A percentile compares a stretch with the other conserved stretches of the same genome.
Evolutionary conservation across 1,140 invertebrate species (phyloP).

Genomic region (Pogonomyrmex californicus): DNA sequence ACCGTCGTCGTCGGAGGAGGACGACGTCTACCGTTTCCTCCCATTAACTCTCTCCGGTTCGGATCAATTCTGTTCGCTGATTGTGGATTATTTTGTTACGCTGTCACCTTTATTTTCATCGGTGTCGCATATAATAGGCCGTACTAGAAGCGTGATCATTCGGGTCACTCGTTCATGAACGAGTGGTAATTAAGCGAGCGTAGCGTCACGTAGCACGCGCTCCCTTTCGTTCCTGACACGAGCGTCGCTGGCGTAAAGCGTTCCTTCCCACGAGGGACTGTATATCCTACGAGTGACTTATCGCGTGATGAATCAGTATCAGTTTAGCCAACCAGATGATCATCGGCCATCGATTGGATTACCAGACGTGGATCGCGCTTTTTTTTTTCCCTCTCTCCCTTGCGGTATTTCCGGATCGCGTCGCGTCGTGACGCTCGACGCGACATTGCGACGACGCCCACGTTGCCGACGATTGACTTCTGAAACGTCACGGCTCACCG

Average conservation of each 20-base stretch:
- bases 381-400: neutral
- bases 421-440: constrained; percentile 13
- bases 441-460: constrained; percentile 27
- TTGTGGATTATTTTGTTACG: constrained; percentile 36
- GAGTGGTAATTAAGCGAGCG: constrained; percentile 44
- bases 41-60: neutral
- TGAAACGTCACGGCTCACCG: constrained; percentile 38
- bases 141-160: constrained; percentile 27
- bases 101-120: constrained; percentile 4
- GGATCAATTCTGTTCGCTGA: neutral
- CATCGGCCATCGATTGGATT: constrained; percentile 7
- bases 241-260: constrained; percentile 11
- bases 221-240: constrained; percentile 21
- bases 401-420: neutral
- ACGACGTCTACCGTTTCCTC: too few species aligned
- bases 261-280: neutral
- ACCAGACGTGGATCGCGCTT: neutral
- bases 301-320: constrained; percentile 35
- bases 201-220: constrained; percentile 42
- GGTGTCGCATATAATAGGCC: neutral
- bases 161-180: constrained; percentile 48
- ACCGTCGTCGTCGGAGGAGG: neutral
- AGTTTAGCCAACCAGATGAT: constrained; percentile 25
- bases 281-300: constrained; percentile 18
- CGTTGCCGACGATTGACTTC: constrained; percentile 43